A percentile compares a stretch with the other conserved stretches of the same genome.
Conservation (phyloP, 2,113 vertebrate species). For the Neodon shergylaensis region DNA sequence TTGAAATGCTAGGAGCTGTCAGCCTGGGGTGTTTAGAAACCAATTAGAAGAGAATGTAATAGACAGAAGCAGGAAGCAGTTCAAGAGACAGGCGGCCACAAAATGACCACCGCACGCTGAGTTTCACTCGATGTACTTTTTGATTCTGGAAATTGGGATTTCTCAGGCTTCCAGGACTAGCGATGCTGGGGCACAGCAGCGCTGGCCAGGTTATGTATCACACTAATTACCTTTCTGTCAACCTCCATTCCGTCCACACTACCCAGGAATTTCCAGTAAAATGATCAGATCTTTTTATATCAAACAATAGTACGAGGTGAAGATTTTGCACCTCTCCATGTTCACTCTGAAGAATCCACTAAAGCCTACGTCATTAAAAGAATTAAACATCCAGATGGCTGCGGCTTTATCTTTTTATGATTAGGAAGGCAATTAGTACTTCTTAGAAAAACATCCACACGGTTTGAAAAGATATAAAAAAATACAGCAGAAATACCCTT, state of each 20-base stretch:
- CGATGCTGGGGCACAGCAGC: no score
- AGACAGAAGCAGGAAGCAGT: background rate
- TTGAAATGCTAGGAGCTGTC: background rate
- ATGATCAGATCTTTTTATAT: background rate
- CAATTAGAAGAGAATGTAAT: conserved; percentile 4
- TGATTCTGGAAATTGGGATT: background rate
- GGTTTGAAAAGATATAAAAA: conserved; percentile 15
- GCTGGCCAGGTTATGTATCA: background rate
- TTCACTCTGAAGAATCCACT: background rate
- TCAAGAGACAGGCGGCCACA: background rate
- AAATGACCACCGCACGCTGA: background rate
- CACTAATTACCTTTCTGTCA: background rate
- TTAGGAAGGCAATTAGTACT: conserved; percentile 35
- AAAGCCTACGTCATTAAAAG: conserved; percentile 38
- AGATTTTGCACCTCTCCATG: background rate
- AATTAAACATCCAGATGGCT: conserved; percentile 12
- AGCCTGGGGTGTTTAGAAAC: conserved; percentile 38
- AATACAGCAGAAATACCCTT: conserved; percentile 10
- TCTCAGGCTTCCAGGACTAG: conserved; percentile 1
- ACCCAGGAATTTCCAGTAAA: conserved; percentile 49
- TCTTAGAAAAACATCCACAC: background rate
- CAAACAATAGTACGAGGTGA: background rate
- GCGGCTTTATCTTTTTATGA: conserved; percentile 44
- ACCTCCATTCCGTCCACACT: background rate
- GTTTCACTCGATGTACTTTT: background rate